These are phyloP conservation scores for Drosophila putrida DNA, from an alignment of 2,888 invertebrate species.

Conservation along the genomic window DNA sequence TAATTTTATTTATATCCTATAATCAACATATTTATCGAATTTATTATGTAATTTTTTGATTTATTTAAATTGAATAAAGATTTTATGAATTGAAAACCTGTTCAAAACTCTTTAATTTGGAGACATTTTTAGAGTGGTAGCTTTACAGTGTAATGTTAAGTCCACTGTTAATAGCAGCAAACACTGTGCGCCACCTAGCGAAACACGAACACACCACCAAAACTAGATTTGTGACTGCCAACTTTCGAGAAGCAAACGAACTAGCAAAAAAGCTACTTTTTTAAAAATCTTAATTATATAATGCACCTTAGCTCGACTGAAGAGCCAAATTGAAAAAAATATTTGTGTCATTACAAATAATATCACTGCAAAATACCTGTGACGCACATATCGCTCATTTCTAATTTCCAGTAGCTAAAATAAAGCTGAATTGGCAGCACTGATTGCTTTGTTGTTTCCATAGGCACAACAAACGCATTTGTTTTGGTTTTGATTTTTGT, in stretches of 20 bases:
- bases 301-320: too few species aligned
- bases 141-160: neutral
- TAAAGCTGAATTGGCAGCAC: conserved; percentile 2
- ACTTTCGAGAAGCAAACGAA: too few species aligned
- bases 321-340: too few species aligned
- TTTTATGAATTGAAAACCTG: conserved; percentile 66
- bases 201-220: too few species aligned
- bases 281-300: too few species aligned
- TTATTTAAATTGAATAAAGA: conserved; percentile 77
- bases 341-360: too few species aligned
- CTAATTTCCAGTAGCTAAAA: too few species aligned
- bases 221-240: too few species aligned
- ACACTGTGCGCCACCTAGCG: neutral
- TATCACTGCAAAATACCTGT: too few species aligned
- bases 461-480: conserved; percentile 4
- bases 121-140: neutral
- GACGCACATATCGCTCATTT: too few species aligned
- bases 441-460: neutral
- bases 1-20: conserved; percentile 75
- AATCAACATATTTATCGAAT: conserved; percentile 79
- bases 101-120: neutral
- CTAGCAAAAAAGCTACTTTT: too few species aligned
- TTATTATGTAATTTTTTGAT: conserved; percentile 77
- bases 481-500: neutral
- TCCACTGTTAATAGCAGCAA: neutral